Conservation (phyloP, 2,888 invertebrate species). For the Bombyx huttoni region DNA sequence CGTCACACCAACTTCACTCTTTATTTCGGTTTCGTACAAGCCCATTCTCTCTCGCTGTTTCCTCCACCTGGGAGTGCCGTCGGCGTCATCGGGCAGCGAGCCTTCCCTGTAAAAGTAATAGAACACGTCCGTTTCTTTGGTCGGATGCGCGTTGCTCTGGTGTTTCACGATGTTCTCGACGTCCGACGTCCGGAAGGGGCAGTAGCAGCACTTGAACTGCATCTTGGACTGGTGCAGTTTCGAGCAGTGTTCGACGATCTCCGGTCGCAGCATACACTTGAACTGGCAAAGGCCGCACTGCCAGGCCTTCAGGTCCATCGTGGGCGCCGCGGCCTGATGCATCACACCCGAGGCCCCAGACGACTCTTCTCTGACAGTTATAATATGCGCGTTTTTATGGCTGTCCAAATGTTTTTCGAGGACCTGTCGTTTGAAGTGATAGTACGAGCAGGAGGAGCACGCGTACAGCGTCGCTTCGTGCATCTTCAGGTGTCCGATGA, state of each 20-base stretch:
- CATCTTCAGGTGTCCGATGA: slow-evolving; percentile 80
- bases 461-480: slow-evolving; percentile 82
- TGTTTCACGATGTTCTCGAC: slow-evolving; percentile 74
- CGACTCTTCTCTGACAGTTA: slow-evolving; percentile 30
- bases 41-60: slow-evolving; percentile 32
- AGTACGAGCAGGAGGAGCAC: slow-evolving; percentile 78
- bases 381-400: slow-evolving; percentile 66
- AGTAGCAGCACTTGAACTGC: slow-evolving; percentile 81
- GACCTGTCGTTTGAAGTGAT: slow-evolving; percentile 74
- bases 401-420: slow-evolving; percentile 78
- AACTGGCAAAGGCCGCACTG: slow-evolving; percentile 79
- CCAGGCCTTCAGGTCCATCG: slow-evolving; percentile 76
- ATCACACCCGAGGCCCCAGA: slow-evolving; percentile 15
- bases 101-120: slow-evolving; percentile 71
- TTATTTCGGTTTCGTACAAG: slow-evolving; percentile 20
- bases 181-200: slow-evolving; percentile 69
- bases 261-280: slow-evolving; percentile 71
- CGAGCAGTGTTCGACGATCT: slow-evolving; percentile 73
- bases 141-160: slow-evolving; percentile 71
- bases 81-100: slow-evolving; percentile 31
- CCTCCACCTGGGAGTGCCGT: slow-evolving; percentile 44
- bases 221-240: slow-evolving; percentile 75
- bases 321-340: slow-evolving; percentile 27
- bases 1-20: slow-evolving; percentile 24
- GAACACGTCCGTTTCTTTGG: slow-evolving; percentile 40